Conservation (phyloP, 2,113 vertebrate species). For the Neomonachus schauinslandi region DNA sequence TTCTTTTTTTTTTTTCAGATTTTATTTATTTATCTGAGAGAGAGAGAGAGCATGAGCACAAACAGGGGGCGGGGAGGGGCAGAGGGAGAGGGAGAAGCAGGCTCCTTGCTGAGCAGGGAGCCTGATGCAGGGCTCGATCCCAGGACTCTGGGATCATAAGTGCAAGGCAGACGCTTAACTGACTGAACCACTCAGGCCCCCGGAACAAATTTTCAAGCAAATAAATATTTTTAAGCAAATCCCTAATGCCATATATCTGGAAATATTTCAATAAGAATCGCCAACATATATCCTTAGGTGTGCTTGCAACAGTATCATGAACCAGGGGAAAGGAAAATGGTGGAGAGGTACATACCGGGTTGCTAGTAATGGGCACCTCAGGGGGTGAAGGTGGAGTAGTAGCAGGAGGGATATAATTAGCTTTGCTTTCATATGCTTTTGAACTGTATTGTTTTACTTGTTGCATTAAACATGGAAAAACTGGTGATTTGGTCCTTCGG, state of each 20-base stretch:
- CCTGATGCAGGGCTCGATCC: neutral
- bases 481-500: neutral
- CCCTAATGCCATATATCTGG: neutral
- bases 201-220: neutral
- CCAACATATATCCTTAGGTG: neutral
- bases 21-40: neutral
- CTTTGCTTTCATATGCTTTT: neutral
- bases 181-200: neutral
- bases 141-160: neutral
- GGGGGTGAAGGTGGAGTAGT: neutral
- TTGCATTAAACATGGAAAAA: neutral
- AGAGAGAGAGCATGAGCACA: neutral
- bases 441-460: neutral
- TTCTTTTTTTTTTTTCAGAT: neutral
- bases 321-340: neutral
- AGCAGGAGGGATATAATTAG: neutral
- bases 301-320: neutral
- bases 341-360: accelerated
- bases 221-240: slow-evolving; percentile 10
- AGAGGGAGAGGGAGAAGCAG: neutral
- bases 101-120: neutral
- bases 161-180: neutral
- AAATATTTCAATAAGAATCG: neutral
- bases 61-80: neutral
- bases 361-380: neutral